phyloP scores from a whole-genome alignment of 2,113 vertebrate species.

The Lota lota region DNA sequence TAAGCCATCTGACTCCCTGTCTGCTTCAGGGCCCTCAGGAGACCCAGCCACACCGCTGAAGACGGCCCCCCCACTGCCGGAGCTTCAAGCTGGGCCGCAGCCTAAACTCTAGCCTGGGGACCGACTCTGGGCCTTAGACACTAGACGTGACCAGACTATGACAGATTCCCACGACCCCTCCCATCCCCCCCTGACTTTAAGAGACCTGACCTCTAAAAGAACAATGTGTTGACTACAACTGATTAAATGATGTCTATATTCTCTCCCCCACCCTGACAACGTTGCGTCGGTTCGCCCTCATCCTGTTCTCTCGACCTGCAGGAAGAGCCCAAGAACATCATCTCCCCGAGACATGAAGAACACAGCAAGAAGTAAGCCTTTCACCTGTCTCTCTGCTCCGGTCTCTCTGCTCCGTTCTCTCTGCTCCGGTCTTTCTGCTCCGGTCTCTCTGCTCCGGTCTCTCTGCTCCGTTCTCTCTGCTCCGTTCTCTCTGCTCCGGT shows the following conservation, averaged over 20 bases:
- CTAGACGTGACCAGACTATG: conserved; percentile 7
- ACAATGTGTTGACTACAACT: conserved; percentile 71
- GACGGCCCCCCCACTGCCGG: conserved; percentile 79
- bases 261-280: conserved; percentile 89
- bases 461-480: no score
- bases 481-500: no score
- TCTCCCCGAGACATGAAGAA: conserved; percentile 89
- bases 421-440: not conserved
- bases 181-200: conserved; percentile 42
- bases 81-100: conserved; percentile 63
- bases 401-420: not conserved
- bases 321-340: conserved; percentile 92
- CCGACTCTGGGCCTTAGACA: not conserved
- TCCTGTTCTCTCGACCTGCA: conserved; percentile 97
- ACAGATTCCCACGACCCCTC: no score
- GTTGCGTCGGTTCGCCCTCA: conserved; percentile 90
- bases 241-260: conserved; percentile 69
- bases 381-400: not conserved
- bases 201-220: conserved; percentile 76
- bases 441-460: not conserved
- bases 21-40: conserved; percentile 98
- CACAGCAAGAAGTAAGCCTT: conserved; percentile 87
- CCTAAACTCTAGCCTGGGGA: conserved; percentile 1
- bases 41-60: conserved; percentile 83
- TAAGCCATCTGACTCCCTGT: conserved; percentile 98